Evolutionary conservation across 1,140 invertebrate species (phyloP).

Genomic region (Drosophila pseudoananassae): DNA sequence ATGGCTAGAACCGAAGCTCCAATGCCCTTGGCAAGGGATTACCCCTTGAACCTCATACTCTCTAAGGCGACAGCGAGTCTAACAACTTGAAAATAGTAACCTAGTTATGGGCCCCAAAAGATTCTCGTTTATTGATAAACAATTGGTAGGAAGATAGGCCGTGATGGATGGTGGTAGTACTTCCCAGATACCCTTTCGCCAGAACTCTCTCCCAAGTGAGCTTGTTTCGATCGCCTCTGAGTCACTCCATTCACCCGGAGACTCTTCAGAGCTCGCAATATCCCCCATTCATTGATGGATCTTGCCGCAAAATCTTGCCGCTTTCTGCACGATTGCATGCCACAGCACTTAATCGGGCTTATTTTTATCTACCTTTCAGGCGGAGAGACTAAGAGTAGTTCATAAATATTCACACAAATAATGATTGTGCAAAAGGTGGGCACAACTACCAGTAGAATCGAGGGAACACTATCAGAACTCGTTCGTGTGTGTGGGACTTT

Average conservation of each 20-base stretch:
- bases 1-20: constrained; percentile 11
- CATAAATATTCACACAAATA: constrained; percentile 50
- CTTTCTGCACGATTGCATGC: constrained; percentile 50
- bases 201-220: constrained; percentile 10
- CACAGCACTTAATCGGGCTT: constrained; percentile 22
- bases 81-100: constrained; percentile 31
- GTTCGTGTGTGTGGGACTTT: constrained; percentile 22
- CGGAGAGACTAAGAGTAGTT: constrained; percentile 8
- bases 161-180: constrained; percentile 13
- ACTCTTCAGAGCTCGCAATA: too few relatives aligned
- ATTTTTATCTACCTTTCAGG: constrained; percentile 33
- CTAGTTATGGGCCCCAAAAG: constrained; percentile 21
- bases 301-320: constrained; percentile 40
- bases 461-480: constrained; percentile 54
- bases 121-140: constrained; percentile 29
- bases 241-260: constrained; percentile 32
- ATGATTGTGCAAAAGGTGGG: constrained; percentile 47
- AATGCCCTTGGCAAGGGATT: constrained; percentile 29
- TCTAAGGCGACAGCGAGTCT: constrained; percentile 28
- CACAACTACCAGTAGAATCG: constrained; percentile 29
- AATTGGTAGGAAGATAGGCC: constrained; percentile 14
- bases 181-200: background rate
- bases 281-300: constrained; percentile 29
- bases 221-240: constrained; percentile 34
- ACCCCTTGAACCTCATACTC: background rate